Conservation (phyloP, 2,113 vertebrate genomes). For the Cebus imitator region DNA sequence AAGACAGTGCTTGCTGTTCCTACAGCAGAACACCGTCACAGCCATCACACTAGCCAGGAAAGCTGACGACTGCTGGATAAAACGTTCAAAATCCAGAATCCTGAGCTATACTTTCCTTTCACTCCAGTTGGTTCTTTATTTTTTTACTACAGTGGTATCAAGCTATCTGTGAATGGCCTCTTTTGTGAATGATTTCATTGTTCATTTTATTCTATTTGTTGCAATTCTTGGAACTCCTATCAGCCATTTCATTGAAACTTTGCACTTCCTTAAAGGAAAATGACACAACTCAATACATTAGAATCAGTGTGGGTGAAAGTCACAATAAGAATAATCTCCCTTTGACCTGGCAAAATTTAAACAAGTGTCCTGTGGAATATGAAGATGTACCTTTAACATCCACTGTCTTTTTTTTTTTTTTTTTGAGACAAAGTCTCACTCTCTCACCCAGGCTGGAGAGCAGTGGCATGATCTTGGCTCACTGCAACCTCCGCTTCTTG, state of each 20-base stretch:
- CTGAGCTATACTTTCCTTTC: background rate
- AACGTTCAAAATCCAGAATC: background rate
- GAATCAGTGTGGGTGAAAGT: background rate
- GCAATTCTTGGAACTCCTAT: conserved; percentile 40
- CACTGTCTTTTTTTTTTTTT: too few species aligned
- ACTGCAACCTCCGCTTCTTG: too few species aligned
- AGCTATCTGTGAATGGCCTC: conserved; percentile 21
- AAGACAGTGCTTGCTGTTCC: conserved; percentile 77
- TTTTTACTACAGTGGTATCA: background rate
- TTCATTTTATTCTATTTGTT: conserved; percentile 14
- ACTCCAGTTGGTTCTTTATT: background rate
- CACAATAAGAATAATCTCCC: background rate
- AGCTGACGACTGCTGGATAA: conserved; percentile 82
- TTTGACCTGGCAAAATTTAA: conserved; percentile 23
- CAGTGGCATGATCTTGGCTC: too few species aligned
- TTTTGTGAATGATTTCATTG: conserved; percentile 43
- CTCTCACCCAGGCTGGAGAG: too few species aligned
- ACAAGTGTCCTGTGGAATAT: conserved; percentile 4
- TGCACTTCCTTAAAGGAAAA: conserved; percentile 13
- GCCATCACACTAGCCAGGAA: conserved; percentile 68
- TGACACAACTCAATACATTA: conserved; percentile 24
- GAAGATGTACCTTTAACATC: background rate
- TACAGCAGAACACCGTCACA: conserved; percentile 82
- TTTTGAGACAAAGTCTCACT: too few species aligned
- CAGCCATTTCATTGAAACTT: conserved; percentile 25